These are phyloP conservation scores for Heliconius hortense DNA, from an alignment of 2,888 invertebrate genomes.

Conservation along the genomic window DNA sequence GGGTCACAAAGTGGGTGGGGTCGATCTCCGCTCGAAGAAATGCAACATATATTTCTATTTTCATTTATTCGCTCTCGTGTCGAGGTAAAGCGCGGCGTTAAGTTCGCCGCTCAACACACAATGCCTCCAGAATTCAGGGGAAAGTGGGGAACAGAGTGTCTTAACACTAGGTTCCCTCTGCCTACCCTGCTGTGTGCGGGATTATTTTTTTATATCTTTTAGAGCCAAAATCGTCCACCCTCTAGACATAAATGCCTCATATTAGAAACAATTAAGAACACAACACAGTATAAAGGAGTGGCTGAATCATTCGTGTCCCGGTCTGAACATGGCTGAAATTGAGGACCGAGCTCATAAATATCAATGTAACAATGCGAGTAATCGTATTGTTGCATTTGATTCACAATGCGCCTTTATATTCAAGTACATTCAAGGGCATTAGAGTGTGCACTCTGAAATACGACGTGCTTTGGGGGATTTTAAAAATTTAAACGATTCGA, in stretches of 20 bases:
- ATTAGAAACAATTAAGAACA: conserved; percentile 14
- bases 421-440: conserved; percentile 37
- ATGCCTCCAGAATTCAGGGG: too few relatives aligned
- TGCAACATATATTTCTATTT: too few relatives aligned
- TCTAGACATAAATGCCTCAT: not conserved
- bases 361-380: conserved; percentile 32
- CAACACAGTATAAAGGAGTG: conserved; percentile 15
- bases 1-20: too few relatives aligned
- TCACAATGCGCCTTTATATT: conserved; percentile 33
- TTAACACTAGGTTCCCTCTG: too few relatives aligned
- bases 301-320: conserved; percentile 17
- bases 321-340: conserved; percentile 22
- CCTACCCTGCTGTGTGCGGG: too few relatives aligned
- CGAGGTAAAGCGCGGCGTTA: too few relatives aligned
- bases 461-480: not conserved
- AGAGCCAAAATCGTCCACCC: not conserved
- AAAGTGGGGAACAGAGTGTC: too few relatives aligned
- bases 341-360: conserved; percentile 33
- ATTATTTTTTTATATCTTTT: not conserved
- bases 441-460: conserved; percentile 7
- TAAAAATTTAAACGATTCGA: conserved; percentile 10
- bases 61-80: too few relatives aligned
- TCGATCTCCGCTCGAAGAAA: too few relatives aligned
- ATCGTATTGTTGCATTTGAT: conserved; percentile 33
- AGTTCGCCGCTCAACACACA: too few relatives aligned